These are phyloP conservation scores for Tachystola acroxantha DNA, from an alignment of 2,888 invertebrate genomes.

Conservation along the genomic window DNA sequence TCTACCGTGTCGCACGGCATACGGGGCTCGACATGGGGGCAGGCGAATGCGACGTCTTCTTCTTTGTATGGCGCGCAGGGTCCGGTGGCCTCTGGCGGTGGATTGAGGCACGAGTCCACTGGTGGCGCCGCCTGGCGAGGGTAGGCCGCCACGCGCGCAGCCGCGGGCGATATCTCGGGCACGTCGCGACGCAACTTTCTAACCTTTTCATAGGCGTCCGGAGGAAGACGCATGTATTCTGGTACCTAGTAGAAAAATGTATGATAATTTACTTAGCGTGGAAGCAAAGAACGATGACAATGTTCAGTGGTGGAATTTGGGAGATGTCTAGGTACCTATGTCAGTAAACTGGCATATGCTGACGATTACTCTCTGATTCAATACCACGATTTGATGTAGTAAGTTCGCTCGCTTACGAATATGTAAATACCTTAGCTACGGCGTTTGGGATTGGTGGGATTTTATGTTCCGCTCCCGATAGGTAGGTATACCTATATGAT, in stretches of 20 bases:
- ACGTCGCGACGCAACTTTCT: slow-evolving; percentile 52
- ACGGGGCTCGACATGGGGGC: slow-evolving; percentile 45
- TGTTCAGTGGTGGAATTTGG: too few relatives aligned
- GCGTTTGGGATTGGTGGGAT: too few relatives aligned
- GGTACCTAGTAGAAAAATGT: slow-evolving; percentile 36
- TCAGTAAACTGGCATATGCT: too few relatives aligned
- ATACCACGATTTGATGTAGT: too few relatives aligned
- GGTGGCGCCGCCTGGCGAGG: slow-evolving; percentile 34
- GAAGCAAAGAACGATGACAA: too few relatives aligned
- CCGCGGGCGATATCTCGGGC: slow-evolving; percentile 59
- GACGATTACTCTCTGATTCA: too few relatives aligned
- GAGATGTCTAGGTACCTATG: too few relatives aligned
- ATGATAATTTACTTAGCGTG: too few relatives aligned
- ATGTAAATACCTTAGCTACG: too few relatives aligned
- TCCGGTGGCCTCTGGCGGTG: slow-evolving; percentile 29
- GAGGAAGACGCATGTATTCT: slow-evolving; percentile 55
- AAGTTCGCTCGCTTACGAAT: too few relatives aligned
- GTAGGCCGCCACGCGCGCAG: slow-evolving; percentile 35
- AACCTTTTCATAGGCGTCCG: slow-evolving; percentile 53
- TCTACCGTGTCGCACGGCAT: slow-evolving; percentile 52
- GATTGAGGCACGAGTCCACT: slow-evolving; percentile 35
- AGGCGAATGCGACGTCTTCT: slow-evolving; percentile 64
- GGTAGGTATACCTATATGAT: too few relatives aligned
- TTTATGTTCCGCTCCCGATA: too few relatives aligned
- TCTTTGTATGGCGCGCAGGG: slow-evolving; percentile 40